Evolutionary conservation across 2,113 vertebrate species (phyloP).

Genomic region (Craseonycteris thonglongyai): DNA sequence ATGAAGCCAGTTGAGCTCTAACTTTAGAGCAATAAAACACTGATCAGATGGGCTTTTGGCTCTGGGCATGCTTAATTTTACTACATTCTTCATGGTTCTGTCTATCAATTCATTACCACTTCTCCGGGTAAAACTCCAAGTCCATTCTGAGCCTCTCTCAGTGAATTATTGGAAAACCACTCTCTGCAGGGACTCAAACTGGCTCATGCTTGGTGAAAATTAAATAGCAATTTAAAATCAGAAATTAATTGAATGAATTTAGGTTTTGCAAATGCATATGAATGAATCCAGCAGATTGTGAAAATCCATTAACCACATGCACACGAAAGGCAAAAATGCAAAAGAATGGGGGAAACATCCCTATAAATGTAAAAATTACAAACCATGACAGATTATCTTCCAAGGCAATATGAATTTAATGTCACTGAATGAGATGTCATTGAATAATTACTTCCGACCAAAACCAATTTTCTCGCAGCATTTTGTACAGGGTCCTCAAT

Average conservation of each 20-base stretch:
- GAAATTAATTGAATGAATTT: slow-evolving; percentile 5
- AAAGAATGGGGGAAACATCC: background rate
- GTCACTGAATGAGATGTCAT: background rate
- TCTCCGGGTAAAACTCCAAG: background rate
- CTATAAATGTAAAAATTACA: background rate
- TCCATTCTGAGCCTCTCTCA: background rate
- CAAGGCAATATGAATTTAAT: background rate
- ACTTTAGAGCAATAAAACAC: background rate
- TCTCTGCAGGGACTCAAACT: background rate
- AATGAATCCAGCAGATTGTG: background rate
- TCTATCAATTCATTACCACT: background rate
- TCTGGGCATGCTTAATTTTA: background rate
- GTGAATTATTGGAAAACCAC: background rate
- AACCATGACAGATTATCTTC: background rate
- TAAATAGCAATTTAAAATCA: slow-evolving; percentile 12
- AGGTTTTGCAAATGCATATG: background rate
- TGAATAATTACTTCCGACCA: background rate
- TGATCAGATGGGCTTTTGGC: background rate
- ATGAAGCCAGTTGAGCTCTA: background rate
- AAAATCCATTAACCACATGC: background rate
- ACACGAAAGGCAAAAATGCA: background rate
- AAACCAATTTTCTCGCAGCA: background rate
- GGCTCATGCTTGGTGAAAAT: background rate
- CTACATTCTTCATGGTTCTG: background rate
- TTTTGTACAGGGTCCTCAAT: background rate